Evolutionary conservation across 1,140 invertebrate species (phyloP).

Genomic region (Drosophila rufa): DNA sequence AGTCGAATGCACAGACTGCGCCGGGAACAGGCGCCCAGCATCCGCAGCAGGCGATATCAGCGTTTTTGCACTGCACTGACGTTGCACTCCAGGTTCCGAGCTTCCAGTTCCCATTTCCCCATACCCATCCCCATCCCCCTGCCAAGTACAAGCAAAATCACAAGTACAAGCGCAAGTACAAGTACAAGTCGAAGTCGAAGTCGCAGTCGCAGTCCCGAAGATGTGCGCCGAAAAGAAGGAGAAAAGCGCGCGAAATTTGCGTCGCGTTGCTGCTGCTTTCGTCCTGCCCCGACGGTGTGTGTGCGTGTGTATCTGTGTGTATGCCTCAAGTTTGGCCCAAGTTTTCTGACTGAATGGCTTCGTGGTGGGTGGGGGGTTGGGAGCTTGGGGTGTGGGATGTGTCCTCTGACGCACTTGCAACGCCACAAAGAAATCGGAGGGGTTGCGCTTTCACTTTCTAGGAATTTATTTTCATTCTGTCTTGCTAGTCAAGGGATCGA

Average conservation of each 20-base stretch:
- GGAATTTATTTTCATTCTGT: background rate
- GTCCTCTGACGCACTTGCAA: slow-evolving; percentile 55
- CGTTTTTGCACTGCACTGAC: slow-evolving; percentile 45
- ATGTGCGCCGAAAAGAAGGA: slow-evolving; percentile 65
- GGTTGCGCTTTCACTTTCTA: slow-evolving; percentile 18
- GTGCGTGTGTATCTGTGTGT: slow-evolving; percentile 32
- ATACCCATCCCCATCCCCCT: background rate
- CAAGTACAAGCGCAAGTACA: slow-evolving; percentile 29
- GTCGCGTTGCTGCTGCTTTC: slow-evolving; percentile 21
- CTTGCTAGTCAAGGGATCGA: background rate
- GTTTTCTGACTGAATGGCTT: slow-evolving; percentile 68
- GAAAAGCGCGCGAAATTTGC: slow-evolving; percentile 79
- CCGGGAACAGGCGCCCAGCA: slow-evolving; percentile 71
- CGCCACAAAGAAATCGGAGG: slow-evolving; percentile 19
- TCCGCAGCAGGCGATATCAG: slow-evolving; percentile 34
- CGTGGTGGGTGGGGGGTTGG: slow-evolving; percentile 12
- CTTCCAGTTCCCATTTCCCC: slow-evolving; percentile 4
- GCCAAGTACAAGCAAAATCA: slow-evolving; percentile 27
- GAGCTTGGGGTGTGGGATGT: background rate
- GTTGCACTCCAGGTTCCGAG: slow-evolving; percentile 56
- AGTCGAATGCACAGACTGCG: slow-evolving; percentile 75
- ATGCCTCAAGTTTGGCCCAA: slow-evolving; percentile 60
- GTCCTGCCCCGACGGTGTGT: slow-evolving; percentile 3
- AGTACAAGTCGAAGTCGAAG: slow-evolving; percentile 56
- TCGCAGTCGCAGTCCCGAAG: slow-evolving; percentile 54